Base-by-base conservation (phyloP, 2,888 invertebrate species). In the Euphydryas editha region DNA sequence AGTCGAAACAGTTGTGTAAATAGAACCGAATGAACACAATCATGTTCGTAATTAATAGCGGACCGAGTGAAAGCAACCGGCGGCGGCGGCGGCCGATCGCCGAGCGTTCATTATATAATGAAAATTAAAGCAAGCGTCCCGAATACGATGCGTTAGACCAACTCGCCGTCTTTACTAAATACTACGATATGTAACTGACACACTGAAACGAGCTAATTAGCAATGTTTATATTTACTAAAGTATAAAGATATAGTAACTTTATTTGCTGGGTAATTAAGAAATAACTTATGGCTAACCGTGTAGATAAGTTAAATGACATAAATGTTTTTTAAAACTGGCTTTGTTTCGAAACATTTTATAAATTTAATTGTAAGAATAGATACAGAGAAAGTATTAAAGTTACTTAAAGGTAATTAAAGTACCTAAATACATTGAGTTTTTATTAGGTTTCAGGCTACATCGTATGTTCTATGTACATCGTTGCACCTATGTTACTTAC, bases 1-100 rank as follows among this genome's bases (percentile, higher is more conserved):
- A 84, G 83, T 85, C 85, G 86, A 86, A 88, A 85, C 92, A 91
- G 86, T 92, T 92, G 92, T 86, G 85, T 86, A 91, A 92, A 92
- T 90, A 92, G 81, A 83, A 82, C 80, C 81, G 85, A 85, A 82
- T 82, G 85, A 87, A 88, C 85, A 85, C 85, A 87, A 86, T 87
- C 85, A 87, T 82, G 82, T 78, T 84, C 84, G 86, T 86, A 89
- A 89, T 90, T 89, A 88, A 88, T 83, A 85, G 87, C 84, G 82
- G 78, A 81, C 81, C 76, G 84, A 89, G 92, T 90, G 92, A 92
- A 92, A 92, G 92, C 92, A 84, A 80, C 81, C 82, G 75, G 81
- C 81, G 79, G 77, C 78, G 78, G 80, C 83, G 82, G 81, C 83
- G 84, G 76, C 76, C 81, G 83, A 81, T 79, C 81, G 82, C 77